Evolutionary conservation across 2,113 vertebrate genomes (phyloP).

Genomic region (Tricholaema leucomelas): DNA sequence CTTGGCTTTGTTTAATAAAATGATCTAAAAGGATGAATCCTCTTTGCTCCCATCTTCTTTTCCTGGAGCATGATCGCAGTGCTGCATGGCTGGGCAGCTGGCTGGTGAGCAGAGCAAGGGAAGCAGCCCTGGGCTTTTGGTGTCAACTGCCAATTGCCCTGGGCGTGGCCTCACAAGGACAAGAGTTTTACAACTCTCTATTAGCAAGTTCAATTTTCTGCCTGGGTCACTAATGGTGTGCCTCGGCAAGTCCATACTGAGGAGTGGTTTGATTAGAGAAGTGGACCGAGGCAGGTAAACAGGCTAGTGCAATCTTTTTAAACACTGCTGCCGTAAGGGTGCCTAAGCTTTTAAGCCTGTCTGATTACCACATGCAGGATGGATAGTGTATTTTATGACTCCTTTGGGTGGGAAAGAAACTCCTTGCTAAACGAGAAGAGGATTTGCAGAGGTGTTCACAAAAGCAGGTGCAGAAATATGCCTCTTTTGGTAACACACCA

Average conservation of each 20-base stretch:
- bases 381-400: constrained; percentile 57
- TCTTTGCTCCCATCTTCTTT: neutral
- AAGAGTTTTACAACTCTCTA: rapidly evolving
- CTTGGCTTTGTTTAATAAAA: constrained; percentile 57
- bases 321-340: neutral
- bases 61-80: neutral
- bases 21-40: neutral
- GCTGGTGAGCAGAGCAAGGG: rapidly evolving
- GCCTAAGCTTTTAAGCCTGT: constrained; percentile 28
- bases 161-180: rapidly evolving
- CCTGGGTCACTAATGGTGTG: neutral
- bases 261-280: neutral
- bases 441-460: neutral
- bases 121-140: neutral
- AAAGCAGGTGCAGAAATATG: neutral
- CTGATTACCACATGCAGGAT: constrained; percentile 30
- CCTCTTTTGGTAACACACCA: neutral
- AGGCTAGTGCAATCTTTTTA: neutral
- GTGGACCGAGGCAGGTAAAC: neutral
- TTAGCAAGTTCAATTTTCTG: neutral
- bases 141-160: neutral
- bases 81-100: neutral
- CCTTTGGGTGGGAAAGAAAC: neutral
- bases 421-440: neutral
- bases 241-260: neutral